Evolutionary conservation across 2,888 invertebrate genomes (phyloP).

Genomic region (Caenorhabditis angaria): DNA sequence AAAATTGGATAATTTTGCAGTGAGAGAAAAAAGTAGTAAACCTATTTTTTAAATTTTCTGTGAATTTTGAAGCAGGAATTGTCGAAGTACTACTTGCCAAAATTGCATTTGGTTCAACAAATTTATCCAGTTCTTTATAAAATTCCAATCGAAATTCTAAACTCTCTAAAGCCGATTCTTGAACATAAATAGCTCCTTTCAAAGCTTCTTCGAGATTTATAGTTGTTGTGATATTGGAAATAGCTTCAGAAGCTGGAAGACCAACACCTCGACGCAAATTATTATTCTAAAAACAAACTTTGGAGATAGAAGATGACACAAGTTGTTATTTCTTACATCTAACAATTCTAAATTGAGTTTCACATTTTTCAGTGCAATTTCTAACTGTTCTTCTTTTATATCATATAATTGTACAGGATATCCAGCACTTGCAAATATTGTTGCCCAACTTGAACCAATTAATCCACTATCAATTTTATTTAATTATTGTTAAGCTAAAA

Average conservation of each 20-base stretch:
- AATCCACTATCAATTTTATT: conserved; percentile 80
- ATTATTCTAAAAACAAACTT: background rate
- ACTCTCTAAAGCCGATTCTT: conserved; percentile 93
- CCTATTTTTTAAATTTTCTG: conserved; percentile 82
- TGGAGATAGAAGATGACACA: conserved; percentile 47
- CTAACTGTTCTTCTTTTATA: conserved; percentile 34
- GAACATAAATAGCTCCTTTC: conserved; percentile 51
- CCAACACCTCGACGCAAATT: conserved; percentile 44
- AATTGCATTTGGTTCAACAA: conserved; percentile 73
- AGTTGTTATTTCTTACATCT: conserved; percentile 42
- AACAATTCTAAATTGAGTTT: conserved; percentile 42
- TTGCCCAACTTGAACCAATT: conserved; percentile 95
- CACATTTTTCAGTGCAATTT: conserved; percentile 26
- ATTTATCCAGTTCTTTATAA: conserved; percentile 80
- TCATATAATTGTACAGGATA: conserved; percentile 89
- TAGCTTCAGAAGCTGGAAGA: conserved; percentile 59
- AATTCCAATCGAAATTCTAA: conserved; percentile 84
- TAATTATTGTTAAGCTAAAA: background rate
- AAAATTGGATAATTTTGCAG: background rate
- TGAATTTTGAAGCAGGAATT: conserved; percentile 87
- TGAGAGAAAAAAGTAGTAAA: too few species aligned
- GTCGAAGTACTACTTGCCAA: conserved; percentile 93
- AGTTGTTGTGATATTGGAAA: conserved; percentile 35
- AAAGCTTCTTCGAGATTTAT: conserved; percentile 38
- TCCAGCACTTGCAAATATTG: conserved; percentile 92